A percentile compares a stretch with the other conserved stretches of the same genome.
phyloP scores from a whole-genome alignment of 1,140 invertebrate species.

The Centruroides sculpturatus region DNA sequence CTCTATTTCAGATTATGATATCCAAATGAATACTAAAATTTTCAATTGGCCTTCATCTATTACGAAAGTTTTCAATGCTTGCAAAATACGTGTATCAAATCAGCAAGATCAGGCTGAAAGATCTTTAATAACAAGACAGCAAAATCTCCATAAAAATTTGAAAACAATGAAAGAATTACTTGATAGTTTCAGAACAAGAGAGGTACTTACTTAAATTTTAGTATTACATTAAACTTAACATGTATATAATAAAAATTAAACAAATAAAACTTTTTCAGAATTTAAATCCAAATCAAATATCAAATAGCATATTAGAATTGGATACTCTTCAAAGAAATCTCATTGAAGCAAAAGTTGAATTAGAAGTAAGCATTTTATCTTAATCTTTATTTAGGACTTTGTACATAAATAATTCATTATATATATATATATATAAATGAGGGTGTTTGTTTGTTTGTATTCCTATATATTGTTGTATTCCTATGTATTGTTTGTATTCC shows the following conservation, averaged over 20 bases:
- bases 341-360: constrained; percentile 51
- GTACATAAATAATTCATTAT: too few relatives aligned
- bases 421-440: too few relatives aligned
- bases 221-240: neutral
- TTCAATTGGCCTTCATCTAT: constrained; percentile 65
- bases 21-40: constrained; percentile 62
- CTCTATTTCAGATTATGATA: constrained; percentile 48
- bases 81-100: too few relatives aligned
- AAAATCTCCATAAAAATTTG: neutral
- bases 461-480: too few relatives aligned
- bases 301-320: constrained; percentile 53
- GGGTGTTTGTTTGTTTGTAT: too few relatives aligned
- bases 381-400: too few relatives aligned
- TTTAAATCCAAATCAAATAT: constrained; percentile 64
- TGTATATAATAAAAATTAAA: neutral
- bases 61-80: too few relatives aligned
- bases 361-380: constrained; percentile 34
- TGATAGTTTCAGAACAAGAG: neutral
- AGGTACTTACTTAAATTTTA: neutral
- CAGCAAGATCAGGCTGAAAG: too few relatives aligned
- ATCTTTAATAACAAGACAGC: neutral
- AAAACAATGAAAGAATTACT: neutral
- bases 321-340: constrained; percentile 49
- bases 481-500: too few relatives aligned
- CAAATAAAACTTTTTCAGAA: constrained; percentile 24